Percentiles rank a stretch among this genome's conserved stretches.
Evolutionary conservation across 2,113 vertebrate genomes (phyloP).

Genomic region (Daboia siamensis): DNA sequence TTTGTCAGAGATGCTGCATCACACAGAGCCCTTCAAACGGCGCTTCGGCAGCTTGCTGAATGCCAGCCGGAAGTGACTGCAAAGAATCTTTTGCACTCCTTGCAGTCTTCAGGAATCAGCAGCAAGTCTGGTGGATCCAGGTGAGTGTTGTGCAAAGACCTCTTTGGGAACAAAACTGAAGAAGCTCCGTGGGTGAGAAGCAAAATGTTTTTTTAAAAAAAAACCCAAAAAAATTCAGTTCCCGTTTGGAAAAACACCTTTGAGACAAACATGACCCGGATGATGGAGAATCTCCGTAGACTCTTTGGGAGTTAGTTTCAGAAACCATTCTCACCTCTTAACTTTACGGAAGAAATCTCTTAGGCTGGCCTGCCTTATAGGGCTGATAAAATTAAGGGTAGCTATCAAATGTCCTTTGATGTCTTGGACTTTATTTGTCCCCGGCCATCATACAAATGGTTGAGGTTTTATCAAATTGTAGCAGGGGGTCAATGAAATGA

Average conservation of each 20-base stretch:
- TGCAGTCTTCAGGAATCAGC: conserved; percentile 85
- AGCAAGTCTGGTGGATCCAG: conserved; percentile 81
- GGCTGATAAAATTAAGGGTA: neutral
- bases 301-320: neutral
- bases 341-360: neutral
- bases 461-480: neutral
- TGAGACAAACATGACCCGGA: no score
- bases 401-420: neutral
- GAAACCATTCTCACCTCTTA: neutral
- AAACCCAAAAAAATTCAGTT: no score
- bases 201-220: no score
- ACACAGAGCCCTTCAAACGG: conserved; percentile 83
- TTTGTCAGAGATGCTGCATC: conserved; percentile 85
- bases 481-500: neutral
- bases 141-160: conserved; percentile 56
- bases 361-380: neutral
- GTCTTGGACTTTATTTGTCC: neutral
- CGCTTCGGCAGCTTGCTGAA: conserved; percentile 84
- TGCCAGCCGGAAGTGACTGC: conserved; percentile 85
- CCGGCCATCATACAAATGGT: neutral
- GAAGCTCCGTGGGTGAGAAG: neutral
- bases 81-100: conserved; percentile 81
- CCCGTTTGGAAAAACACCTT: no score
- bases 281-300: no score
- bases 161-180: neutral